These are phyloP conservation scores for Zaprionus africanus DNA, from an alignment of 1,140 invertebrate species.

Conservation along the genomic window DNA sequence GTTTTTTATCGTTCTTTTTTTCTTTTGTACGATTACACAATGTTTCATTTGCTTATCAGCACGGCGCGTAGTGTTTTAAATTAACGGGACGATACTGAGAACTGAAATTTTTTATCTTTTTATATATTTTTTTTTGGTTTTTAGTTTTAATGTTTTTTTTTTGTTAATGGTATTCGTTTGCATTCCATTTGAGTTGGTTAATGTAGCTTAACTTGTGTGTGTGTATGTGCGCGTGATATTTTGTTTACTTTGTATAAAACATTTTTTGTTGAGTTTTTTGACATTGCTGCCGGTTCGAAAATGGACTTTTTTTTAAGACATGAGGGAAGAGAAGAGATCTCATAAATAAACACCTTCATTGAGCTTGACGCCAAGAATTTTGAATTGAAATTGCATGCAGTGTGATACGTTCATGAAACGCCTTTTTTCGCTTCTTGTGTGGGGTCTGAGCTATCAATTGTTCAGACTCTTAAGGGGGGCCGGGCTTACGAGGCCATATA, in stretches of 20 bases:
- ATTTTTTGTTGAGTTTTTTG: slow-evolving; percentile 35
- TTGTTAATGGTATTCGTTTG: slow-evolving; percentile 70
- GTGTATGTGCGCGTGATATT: slow-evolving; percentile 32
- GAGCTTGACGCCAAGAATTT: slow-evolving; percentile 45
- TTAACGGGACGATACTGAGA: slow-evolving; percentile 20
- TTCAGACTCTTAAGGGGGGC: slow-evolving; percentile 46
- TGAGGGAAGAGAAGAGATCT: slow-evolving; percentile 38
- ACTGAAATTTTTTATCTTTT: slow-evolving; percentile 43
- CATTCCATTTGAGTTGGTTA: slow-evolving; percentile 65
- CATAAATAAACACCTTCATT: slow-evolving; percentile 42
- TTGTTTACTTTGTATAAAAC: slow-evolving; percentile 34
- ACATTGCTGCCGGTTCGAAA: slow-evolving; percentile 41
- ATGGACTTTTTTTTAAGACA: slow-evolving; percentile 43
- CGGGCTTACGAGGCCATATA: slow-evolving; percentile 70
- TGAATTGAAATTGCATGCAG: slow-evolving; percentile 19
- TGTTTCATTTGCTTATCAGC: slow-evolving; percentile 55
- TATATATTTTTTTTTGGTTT: slow-evolving; percentile 27
- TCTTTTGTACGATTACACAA: slow-evolving; percentile 68
- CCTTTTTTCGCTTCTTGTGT: neutral
- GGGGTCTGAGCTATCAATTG: slow-evolving; percentile 49
- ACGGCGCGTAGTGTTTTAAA: slow-evolving; percentile 56
- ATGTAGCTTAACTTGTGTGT: slow-evolving; percentile 36
- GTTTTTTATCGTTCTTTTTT: slow-evolving; percentile 5
- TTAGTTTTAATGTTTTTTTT: slow-evolving; percentile 41
- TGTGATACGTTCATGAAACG: slow-evolving; percentile 36